phyloP scores from a whole-genome alignment of 2,888 invertebrate species.

The Miltochrista miniata region DNA sequence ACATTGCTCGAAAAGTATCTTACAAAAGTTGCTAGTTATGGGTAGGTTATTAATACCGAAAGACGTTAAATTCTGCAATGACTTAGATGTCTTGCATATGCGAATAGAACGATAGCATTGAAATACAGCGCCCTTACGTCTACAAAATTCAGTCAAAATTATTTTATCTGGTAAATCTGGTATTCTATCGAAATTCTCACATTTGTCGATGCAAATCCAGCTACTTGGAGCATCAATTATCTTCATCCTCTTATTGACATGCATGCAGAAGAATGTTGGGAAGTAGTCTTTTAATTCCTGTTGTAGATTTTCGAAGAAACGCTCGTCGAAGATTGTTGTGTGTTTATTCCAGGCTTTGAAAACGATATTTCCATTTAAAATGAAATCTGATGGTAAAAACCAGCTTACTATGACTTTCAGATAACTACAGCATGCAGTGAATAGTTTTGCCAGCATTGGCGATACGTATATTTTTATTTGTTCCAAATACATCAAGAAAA shows the following conservation, averaged over 20 bases:
- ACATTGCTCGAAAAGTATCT: slow-evolving; percentile 40
- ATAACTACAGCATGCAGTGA: slow-evolving; percentile 37
- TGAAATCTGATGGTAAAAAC: slow-evolving; percentile 40
- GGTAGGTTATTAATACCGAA: slow-evolving; percentile 45
- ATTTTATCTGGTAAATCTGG: slow-evolving; percentile 41
- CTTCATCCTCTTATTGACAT: slow-evolving; percentile 35
- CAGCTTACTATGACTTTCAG: slow-evolving; percentile 36
- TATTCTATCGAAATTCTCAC: slow-evolving; percentile 41
- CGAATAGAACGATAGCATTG: slow-evolving; percentile 35
- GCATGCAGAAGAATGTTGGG: slow-evolving; percentile 51
- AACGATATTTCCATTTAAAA: slow-evolving; percentile 49
- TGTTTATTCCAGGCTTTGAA: slow-evolving; percentile 52
- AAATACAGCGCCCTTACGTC: slow-evolving; percentile 37
- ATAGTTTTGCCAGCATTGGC: slow-evolving; percentile 39
- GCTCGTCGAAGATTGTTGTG: slow-evolving; percentile 38
- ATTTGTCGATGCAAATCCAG: slow-evolving; percentile 52
- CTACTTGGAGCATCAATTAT: slow-evolving; percentile 36
- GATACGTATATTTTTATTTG: slow-evolving; percentile 47
- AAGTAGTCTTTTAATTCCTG: slow-evolving; percentile 47
- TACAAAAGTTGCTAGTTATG: slow-evolving; percentile 41
- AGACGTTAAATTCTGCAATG: slow-evolving; percentile 40
- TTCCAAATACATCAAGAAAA: slow-evolving; percentile 51
- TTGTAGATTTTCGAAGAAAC: slow-evolving; percentile 34
- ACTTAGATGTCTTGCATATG: slow-evolving; percentile 28
- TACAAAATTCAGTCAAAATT: slow-evolving; percentile 48